A percentile compares a stretch with the other conserved stretches of the same genome.
Conservation (phyloP, 2,888 invertebrate genomes). For the Adineta ricciae region DNA sequence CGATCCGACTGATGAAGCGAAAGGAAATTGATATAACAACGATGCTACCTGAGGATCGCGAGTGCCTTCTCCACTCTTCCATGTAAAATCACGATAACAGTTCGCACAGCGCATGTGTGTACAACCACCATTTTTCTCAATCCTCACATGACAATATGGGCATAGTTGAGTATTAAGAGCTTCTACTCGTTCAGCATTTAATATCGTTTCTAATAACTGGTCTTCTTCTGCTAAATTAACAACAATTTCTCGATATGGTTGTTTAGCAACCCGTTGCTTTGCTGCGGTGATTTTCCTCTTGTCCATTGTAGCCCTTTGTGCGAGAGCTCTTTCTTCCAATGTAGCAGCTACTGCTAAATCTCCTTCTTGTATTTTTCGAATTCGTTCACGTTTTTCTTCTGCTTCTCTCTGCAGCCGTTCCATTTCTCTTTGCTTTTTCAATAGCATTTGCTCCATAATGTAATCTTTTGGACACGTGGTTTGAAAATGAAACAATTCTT, state of each 20-base stretch:
- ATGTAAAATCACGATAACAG: neutral
- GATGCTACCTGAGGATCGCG: neutral
- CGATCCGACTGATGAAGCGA: neutral
- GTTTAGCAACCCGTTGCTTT: neutral
- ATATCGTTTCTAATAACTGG: neutral
- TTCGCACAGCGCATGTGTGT: neutral
- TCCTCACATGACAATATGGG: neutral
- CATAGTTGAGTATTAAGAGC: neutral
- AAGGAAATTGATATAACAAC: neutral
- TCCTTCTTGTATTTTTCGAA: neutral
- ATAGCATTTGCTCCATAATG: neutral
- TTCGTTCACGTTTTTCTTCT: neutral
- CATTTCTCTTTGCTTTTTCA: neutral
- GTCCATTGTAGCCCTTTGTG: neutral
- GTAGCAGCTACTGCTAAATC: neutral
- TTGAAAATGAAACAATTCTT: neutral
- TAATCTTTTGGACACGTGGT: neutral
- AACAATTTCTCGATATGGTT: neutral
- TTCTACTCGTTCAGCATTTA: neutral
- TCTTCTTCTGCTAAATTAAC: neutral
- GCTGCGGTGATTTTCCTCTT: too few species aligned
- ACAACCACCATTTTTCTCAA: neutral
- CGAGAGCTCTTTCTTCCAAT: neutral
- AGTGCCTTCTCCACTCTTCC: neutral
- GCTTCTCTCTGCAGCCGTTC: neutral